phyloP scores from a whole-genome alignment of 2,888 invertebrate genomes.

The Drosophila paracracens region DNA sequence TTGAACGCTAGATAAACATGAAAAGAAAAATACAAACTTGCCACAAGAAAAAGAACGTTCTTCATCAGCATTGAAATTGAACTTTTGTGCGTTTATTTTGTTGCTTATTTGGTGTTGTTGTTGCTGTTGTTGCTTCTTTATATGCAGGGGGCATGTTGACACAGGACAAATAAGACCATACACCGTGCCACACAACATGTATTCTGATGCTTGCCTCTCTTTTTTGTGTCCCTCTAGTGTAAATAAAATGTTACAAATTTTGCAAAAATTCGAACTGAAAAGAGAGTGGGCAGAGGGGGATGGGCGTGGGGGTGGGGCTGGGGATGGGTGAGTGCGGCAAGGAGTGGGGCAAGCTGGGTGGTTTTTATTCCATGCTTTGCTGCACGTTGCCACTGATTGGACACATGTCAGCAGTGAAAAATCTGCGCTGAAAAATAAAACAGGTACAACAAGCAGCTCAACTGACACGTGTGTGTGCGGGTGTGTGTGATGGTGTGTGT shows the following conservation, averaged over 20 bases:
- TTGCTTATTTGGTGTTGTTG: conserved; percentile 27
- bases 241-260: conserved; percentile 78
- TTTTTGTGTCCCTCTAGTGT: conserved; percentile 54
- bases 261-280: conserved; percentile 43
- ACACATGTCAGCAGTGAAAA: conserved; percentile 76
- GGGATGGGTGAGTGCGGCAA: neutral
- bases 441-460: conserved; percentile 49
- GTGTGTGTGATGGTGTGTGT: conserved; percentile 28
- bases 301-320: neutral
- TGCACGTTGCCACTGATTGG: conserved; percentile 77
- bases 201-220: neutral
- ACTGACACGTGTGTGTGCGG: conserved; percentile 39
- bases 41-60: conserved; percentile 11
- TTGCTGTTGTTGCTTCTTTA: conserved; percentile 55
- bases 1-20: conserved; percentile 68
- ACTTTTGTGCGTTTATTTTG: conserved; percentile 40
- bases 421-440: conserved; percentile 34
- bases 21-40: conserved; percentile 63
- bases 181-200: conserved; percentile 5
- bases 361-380: conserved; percentile 51
- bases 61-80: conserved; percentile 75
- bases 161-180: conserved; percentile 69
- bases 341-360: neutral
- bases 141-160: conserved; percentile 75
- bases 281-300: neutral